phyloP scores from a whole-genome alignment of 2,113 vertebrate species.

The Ictalurus furcatus region DNA sequence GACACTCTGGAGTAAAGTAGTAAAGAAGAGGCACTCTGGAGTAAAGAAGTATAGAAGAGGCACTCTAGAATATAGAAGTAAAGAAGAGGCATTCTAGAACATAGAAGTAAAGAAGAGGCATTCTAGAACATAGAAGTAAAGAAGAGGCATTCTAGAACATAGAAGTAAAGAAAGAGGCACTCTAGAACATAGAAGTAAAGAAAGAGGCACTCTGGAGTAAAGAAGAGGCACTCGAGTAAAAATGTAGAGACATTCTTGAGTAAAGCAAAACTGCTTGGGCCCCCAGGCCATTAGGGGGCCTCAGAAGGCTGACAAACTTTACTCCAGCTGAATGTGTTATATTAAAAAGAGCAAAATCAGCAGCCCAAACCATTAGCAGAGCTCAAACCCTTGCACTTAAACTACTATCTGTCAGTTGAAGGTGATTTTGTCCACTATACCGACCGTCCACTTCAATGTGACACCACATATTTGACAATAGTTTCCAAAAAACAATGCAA shows the following conservation, averaged over 20 bases:
- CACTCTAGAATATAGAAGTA: background rate
- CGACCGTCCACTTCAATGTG: background rate
- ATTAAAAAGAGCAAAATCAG: constrained; percentile 26
- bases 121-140: too few species aligned
- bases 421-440: background rate
- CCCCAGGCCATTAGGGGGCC: too few species aligned
- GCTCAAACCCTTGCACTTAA: constrained; percentile 23
- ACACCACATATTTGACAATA: background rate
- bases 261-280: background rate
- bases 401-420: background rate
- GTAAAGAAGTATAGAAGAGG: background rate
- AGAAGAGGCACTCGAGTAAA: background rate
- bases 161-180: background rate
- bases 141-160: too few species aligned
- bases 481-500: background rate
- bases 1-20: background rate
- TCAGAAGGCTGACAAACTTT: too few species aligned
- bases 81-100: too few species aligned
- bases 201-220: background rate
- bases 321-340: constrained; percentile 4
- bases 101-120: too few species aligned
- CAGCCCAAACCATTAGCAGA: background rate
- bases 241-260: background rate
- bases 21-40: background rate
- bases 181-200: background rate